Conservation (phyloP, 2,113 vertebrate species). For the Daboia siamensis region DNA sequence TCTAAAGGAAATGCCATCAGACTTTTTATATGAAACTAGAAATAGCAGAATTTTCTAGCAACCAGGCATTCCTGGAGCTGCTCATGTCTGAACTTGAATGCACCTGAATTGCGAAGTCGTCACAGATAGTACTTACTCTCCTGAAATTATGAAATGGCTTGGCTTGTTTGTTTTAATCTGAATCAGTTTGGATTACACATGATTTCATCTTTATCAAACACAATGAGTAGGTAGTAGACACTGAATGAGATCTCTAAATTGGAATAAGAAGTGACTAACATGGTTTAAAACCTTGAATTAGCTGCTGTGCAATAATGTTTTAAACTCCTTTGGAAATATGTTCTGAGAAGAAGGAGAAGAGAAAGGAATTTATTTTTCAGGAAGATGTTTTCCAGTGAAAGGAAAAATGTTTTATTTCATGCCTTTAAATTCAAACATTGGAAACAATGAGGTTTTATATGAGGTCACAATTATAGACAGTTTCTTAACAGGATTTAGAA, state of each 20-base stretch:
- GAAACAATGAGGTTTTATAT: background rate
- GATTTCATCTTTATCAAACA: background rate
- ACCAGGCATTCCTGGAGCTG: background rate
- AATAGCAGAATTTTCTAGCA: background rate
- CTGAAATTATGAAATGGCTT: background rate
- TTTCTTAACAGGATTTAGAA: background rate
- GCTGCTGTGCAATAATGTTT: background rate
- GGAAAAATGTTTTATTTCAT: background rate
- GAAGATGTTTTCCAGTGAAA: background rate
- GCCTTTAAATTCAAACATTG: background rate
- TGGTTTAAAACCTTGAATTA: background rate
- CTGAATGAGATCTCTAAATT: background rate
- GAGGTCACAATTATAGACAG: background rate
- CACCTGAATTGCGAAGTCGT: background rate
- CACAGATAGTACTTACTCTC: background rate
- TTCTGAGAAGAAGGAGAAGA: background rate
- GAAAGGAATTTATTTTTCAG: background rate
- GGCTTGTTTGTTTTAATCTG: background rate
- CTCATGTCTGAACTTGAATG: background rate
- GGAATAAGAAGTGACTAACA: background rate
- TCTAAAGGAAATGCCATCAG: background rate
- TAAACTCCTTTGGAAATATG: background rate
- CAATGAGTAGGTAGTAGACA: background rate
- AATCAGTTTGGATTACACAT: background rate
- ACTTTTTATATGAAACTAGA: background rate